Evolutionary conservation across 2,113 vertebrate species (phyloP).

Genomic region (Nannobrachium achirus): DNA sequence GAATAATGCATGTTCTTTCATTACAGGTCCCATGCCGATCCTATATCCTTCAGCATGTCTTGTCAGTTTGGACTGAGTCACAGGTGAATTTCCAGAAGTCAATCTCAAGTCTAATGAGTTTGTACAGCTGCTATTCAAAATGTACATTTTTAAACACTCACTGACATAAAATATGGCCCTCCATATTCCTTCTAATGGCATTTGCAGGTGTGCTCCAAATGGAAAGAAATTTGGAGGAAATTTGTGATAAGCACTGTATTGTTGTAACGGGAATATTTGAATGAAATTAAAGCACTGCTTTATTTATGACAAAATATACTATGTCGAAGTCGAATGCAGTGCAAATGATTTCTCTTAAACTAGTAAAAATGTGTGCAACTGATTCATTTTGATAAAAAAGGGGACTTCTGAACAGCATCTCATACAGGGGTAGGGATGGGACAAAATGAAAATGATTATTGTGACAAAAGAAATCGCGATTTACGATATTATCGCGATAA

Average conservation of each 20-base stretch:
- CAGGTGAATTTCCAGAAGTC: constrained; percentile 55
- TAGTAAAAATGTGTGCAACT: constrained; percentile 17
- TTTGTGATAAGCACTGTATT: constrained; percentile 22
- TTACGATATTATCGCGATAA: too few relatives aligned
- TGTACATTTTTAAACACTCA: constrained; percentile 49
- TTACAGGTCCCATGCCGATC: neutral
- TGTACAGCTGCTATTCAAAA: constrained; percentile 51
- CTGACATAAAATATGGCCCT: constrained; percentile 40
- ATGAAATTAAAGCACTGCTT: constrained; percentile 23
- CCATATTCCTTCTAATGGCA: constrained; percentile 47
- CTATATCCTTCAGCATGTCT: constrained; percentile 42
- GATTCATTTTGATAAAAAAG: constrained; percentile 35
- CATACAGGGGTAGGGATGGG: too few relatives aligned
- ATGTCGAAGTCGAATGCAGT: neutral
- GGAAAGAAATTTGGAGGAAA: constrained; percentile 17
- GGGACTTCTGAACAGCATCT: constrained; percentile 17
- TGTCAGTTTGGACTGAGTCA: constrained; percentile 59
- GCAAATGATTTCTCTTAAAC: constrained; percentile 1
- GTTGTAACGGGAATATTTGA: constrained; percentile 21
- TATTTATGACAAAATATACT: constrained; percentile 17
- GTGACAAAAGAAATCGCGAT: too few relatives aligned
- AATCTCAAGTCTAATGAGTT: constrained; percentile 57
- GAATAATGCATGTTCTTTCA: neutral
- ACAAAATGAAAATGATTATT: too few relatives aligned
- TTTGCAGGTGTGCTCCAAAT: constrained; percentile 42